Base-by-base conservation (phyloP, 2,888 invertebrate species). In the Pseudococcus viburni region DNA sequence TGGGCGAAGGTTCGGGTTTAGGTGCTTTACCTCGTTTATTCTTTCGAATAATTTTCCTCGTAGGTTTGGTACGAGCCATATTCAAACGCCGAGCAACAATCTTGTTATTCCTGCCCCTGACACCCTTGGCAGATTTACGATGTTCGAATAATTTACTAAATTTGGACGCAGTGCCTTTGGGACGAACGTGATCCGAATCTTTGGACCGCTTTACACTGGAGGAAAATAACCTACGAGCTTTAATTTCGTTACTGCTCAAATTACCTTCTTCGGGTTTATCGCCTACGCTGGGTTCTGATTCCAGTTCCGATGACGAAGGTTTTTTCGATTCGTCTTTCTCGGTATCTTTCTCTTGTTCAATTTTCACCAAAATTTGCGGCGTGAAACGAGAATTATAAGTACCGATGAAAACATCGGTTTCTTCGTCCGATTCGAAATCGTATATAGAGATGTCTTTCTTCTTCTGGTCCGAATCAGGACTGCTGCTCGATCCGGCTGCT, bases 401-500 rank as follows among this genome's bases (percentile, higher is more conserved):
- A 6, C 88, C 88, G 33, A 88, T 80, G 80, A 88, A 88, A n/a
- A 88, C 22, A 59, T 88, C 88, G 55, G 88, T 88, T 88, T 88
- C 88, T 83, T 88, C 88, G 83, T 88, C 88, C 64, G 88, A 88
- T 42, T 88, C 88, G 80, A 88, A 88, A 83, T 88, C 88, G 59
- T 88, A 88, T 8, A 88, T 59, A 17, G 88, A 88, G 7, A 88
- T 48, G 42, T 77, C 88, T 51, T 88, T 80, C 19, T 88, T 88
- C 77, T 88, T 86, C 19, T 22, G 17, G 2, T 83, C 55, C 80
- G 19, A 26, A 19, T 83, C 46, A 3, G 80, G 42, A 9, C 46
- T 46, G 22, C 22, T 64, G n/a, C 42, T 46, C n/a, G 83, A 26
- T 11, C 51, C 46, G 22, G 22, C 46, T 0, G 19, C 39, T 26